A percentile compares a stretch with the other conserved stretches of the same genome.
Conservation (phyloP, 2,888 invertebrate species). For the Noctua pronuba region DNA sequence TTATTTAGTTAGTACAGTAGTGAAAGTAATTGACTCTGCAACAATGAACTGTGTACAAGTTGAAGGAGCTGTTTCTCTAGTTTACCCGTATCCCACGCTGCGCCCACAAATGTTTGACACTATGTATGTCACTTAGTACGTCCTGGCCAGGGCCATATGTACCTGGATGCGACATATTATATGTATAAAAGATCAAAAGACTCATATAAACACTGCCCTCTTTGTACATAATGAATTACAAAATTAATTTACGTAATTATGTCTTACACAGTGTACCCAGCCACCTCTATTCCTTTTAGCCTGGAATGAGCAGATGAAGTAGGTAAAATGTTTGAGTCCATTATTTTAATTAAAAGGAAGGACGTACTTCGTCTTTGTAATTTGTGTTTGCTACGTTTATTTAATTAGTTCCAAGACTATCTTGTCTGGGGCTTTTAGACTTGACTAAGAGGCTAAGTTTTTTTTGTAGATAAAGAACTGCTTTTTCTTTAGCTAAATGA, state of each 20-base stretch:
- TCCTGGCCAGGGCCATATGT: too few relatives aligned
- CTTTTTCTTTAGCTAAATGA: not conserved
- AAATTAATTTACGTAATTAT: not conserved
- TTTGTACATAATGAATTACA: not conserved
- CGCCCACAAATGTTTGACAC: too few relatives aligned
- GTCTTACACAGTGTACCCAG: slow-evolving; percentile 1
- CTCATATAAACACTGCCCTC: too few relatives aligned
- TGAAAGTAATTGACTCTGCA: too few relatives aligned
- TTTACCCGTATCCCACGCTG: too few relatives aligned
- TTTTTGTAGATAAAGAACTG: not conserved
- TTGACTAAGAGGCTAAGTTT: not conserved
- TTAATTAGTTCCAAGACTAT: slow-evolving; percentile 32
- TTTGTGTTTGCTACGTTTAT: slow-evolving; percentile 20
- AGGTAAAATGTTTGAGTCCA: slow-evolving; percentile 15
- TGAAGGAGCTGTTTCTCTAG: too few relatives aligned
- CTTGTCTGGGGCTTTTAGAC: not conserved
- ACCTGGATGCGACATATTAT: too few relatives aligned
- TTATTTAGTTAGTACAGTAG: too few relatives aligned
- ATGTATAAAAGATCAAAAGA: too few relatives aligned
- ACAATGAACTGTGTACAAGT: too few relatives aligned
- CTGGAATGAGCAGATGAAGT: slow-evolving; percentile 20
- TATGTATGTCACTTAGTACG: too few relatives aligned
- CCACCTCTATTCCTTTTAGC: not conserved
- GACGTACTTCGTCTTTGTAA: slow-evolving; percentile 25
- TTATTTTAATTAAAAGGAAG: slow-evolving; percentile 42